Conservation (phyloP, 2,888 invertebrate species). For the Spodoptera exigua region DNA sequence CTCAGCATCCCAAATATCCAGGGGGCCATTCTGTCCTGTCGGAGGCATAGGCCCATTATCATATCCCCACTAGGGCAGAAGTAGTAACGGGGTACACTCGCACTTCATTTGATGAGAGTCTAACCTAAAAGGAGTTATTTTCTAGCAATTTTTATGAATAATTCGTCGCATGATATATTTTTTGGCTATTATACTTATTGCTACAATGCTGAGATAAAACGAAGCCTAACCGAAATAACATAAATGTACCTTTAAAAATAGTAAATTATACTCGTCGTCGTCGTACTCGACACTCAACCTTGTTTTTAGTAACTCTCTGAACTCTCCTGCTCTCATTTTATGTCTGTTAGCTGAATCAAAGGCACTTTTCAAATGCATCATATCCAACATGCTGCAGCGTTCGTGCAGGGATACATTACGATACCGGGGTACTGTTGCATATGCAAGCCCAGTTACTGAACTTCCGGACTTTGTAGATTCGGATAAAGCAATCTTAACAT, state of each 20-base stretch:
- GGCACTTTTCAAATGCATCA: conserved; percentile 81
- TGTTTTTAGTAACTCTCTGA: conserved; percentile 78
- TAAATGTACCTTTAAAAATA: conserved; percentile 89
- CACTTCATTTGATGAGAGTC: too few relatives aligned
- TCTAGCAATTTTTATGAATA: too few relatives aligned
- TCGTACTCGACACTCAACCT: conserved; percentile 85
- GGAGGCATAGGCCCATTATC: too few relatives aligned
- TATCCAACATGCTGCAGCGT: conserved; percentile 79
- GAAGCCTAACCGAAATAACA: too few relatives aligned
- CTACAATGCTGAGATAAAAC: background rate
- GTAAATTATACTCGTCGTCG: conserved; percentile 89
- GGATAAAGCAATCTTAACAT: conserved; percentile 70
- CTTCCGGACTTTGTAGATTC: conserved; percentile 78
- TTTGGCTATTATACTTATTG: background rate
- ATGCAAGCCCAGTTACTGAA: conserved; percentile 40
- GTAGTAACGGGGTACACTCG: too few relatives aligned
- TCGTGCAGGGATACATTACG: conserved; percentile 80
- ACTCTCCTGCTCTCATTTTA: conserved; percentile 78
- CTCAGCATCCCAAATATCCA: too few relatives aligned
- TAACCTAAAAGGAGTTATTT: too few relatives aligned
- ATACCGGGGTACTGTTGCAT: conserved; percentile 70
- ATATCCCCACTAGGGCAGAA: too few relatives aligned
- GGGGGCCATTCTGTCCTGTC: too few relatives aligned
- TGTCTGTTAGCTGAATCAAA: conserved; percentile 81
- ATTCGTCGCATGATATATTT: too few relatives aligned